Conservation (phyloP, 2,113 vertebrate species). For the Nerophis lumbriciformis region DNA sequence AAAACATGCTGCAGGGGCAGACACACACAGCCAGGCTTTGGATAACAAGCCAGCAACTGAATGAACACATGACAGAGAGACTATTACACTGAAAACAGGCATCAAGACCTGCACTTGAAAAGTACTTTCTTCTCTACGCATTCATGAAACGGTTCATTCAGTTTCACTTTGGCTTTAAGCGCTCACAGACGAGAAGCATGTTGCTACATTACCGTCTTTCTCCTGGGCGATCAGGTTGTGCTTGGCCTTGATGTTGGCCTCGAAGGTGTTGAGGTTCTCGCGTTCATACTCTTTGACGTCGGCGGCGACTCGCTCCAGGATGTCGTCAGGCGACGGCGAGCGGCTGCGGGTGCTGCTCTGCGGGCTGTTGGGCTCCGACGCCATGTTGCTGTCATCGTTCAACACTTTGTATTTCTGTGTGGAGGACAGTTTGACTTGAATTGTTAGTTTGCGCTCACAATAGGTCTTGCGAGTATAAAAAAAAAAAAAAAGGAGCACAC, state of each 20-base stretch:
- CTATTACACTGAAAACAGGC: constrained; percentile 20
- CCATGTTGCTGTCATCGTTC: constrained; percentile 88
- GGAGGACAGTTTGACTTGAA: too few relatives aligned
- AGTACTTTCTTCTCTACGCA: background rate
- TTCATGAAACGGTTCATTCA: constrained; percentile 41
- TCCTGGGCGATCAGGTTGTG: constrained; percentile 94
- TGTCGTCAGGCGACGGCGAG: constrained; percentile 91
- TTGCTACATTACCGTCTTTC: constrained; percentile 81
- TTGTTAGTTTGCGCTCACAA: too few relatives aligned
- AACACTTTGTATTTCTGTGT: constrained; percentile 86
- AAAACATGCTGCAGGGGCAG: constrained; percentile 66
- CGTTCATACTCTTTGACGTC: constrained; percentile 96
- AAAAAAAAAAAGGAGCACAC: too few relatives aligned
- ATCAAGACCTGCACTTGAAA: background rate
- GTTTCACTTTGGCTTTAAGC: constrained; percentile 45
- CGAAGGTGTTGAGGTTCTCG: constrained; percentile 94
- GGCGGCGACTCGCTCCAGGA: constrained; percentile 90
- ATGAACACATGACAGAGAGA: constrained; percentile 69
- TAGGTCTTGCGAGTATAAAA: too few relatives aligned
- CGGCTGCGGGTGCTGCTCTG: constrained; percentile 92
- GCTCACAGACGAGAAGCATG: background rate
- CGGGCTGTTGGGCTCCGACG: constrained; percentile 93
- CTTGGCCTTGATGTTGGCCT: constrained; percentile 94
- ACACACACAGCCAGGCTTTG: constrained; percentile 64
- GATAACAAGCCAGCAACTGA: constrained; percentile 70